A percentile compares a stretch with the other conserved stretches of the same genome.
Conservation (phyloP, 1,140 invertebrate genomes). For the Ridgeia piscesae region DNA sequence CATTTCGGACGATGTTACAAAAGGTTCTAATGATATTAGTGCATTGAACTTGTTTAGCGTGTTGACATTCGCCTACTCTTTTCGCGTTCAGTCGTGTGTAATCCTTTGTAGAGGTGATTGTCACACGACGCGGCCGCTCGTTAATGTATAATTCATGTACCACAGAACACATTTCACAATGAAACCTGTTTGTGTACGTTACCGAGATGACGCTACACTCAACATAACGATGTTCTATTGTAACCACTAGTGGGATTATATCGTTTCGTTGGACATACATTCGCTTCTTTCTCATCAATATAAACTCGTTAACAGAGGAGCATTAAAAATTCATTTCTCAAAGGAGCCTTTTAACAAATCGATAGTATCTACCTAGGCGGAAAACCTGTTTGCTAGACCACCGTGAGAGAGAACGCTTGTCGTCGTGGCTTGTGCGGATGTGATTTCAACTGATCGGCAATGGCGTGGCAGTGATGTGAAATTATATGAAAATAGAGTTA, state of each 20-base stretch:
- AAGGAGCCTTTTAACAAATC: background rate
- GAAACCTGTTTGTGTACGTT: background rate
- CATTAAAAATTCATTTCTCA: slow-evolving; percentile 1
- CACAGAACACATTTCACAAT: background rate
- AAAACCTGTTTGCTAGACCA: background rate
- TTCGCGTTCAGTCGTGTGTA: background rate
- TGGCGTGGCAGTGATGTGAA: background rate
- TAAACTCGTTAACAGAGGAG: background rate
- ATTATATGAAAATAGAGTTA: background rate
- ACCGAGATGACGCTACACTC: background rate
- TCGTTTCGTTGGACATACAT: background rate
- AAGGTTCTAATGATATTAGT: background rate
- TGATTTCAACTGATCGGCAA: background rate
- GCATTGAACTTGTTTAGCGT: background rate
- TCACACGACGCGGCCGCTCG: background rate
- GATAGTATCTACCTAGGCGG: background rate
- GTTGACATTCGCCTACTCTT: background rate
- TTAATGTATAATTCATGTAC: background rate
- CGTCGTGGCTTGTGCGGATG: background rate
- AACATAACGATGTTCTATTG: background rate
- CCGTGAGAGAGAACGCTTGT: no score
- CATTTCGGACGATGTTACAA: background rate
- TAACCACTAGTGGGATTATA: background rate
- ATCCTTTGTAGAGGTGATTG: background rate
- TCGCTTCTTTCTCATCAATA: background rate